Evolutionary conservation across 2,113 vertebrate species (phyloP), one percentile per base, ranked within the genome.

Genomic region (Regulus satrapa): DNA sequence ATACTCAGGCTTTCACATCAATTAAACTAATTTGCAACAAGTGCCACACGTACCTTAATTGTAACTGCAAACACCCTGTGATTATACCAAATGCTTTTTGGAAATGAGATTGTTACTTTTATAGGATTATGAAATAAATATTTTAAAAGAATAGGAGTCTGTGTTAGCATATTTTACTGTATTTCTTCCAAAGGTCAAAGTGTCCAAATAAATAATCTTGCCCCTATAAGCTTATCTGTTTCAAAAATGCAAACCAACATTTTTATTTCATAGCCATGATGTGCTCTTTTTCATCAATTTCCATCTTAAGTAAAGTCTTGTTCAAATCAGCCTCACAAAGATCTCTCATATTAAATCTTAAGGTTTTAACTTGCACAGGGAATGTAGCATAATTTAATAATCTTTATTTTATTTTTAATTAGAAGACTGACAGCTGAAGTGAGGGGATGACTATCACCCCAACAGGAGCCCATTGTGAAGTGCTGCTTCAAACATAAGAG

Each of bases 21-120:
- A 94, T 95, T 92, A 94, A 82, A 88, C 29, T 86, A 88, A 95
- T 93, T 92, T 88, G 88, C 83, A 91, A 62, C 74, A 71, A 51
- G 25, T 41, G 75, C 38, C 82, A 62, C 85, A 52, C 1, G 0
- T 64, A 82, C 62, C 85, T 93, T 85, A 68, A 85, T 46, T 1
- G 6, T 46, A 66, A 88, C 58, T 73, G 43, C 61, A 89, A 72
- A 94, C 77, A 59, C 41, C 9, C 48, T 10, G 38, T 76, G 85
- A 89, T 94, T 93, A 84, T 10, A 83, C 4, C 48, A 88, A 96
- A 95, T 73, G 67, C 71, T 68, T 49, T 36, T 72, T 46, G 51
- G 75, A 87, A 77, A 71, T 10, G 1, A 92, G 62, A 93, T 38
- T 6, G 15, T 18, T 77, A 16, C 75, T 95, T 92, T 64, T 67